phyloP scores from a whole-genome alignment of 2,888 invertebrate species.

The Diploptera punctata region DNA sequence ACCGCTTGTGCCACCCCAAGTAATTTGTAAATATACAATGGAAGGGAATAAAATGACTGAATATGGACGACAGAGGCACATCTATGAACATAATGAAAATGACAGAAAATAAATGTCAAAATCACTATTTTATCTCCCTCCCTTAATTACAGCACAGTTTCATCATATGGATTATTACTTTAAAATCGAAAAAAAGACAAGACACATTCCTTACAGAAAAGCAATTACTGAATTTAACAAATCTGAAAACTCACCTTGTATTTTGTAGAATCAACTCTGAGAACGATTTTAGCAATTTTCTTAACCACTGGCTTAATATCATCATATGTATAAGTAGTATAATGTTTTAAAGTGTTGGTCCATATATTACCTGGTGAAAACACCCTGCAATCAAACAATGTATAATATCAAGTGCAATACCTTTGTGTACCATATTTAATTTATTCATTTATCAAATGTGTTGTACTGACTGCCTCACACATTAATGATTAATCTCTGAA shows the following conservation, averaged over 20 bases:
- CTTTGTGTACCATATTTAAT: too few species aligned
- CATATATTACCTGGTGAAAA: constrained; percentile 59
- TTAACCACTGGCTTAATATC: constrained; percentile 73
- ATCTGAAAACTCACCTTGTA: constrained; percentile 64
- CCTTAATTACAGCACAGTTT: background rate
- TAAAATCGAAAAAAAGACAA: background rate
- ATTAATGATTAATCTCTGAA: too few species aligned
- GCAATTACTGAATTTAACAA: too few species aligned
- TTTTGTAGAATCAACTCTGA: constrained; percentile 72
- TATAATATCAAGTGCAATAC: too few species aligned
- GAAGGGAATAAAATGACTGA: too few species aligned
- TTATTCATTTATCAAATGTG: too few species aligned
- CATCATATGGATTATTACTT: background rate
- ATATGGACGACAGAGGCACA: background rate
- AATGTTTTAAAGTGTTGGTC: constrained; percentile 76
- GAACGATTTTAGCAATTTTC: constrained; percentile 72
- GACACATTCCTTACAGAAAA: background rate
- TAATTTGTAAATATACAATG: too few species aligned
- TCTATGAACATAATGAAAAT: background rate
- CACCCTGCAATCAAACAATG: too few species aligned
- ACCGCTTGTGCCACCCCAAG: too few species aligned
- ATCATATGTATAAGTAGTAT: constrained; percentile 74
- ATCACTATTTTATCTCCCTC: background rate
- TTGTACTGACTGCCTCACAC: too few species aligned
- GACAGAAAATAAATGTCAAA: background rate